Conservation (phyloP, 2,888 invertebrate genomes). For the Megalurothrips usitatus region DNA sequence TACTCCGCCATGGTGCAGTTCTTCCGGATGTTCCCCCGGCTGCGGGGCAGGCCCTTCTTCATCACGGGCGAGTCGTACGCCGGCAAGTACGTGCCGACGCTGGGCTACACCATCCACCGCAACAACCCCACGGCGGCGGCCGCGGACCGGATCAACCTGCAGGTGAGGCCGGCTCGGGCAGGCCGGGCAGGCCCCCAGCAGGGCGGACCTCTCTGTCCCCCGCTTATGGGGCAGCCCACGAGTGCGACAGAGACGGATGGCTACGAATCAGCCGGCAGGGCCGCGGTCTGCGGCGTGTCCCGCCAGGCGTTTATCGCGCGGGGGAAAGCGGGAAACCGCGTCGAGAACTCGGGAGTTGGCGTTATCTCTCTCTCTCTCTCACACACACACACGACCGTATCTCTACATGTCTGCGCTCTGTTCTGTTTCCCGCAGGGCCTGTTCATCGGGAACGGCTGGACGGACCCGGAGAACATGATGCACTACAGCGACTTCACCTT, state of each 20-base stretch:
- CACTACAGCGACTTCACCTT: conserved; percentile 53
- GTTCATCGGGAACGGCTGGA: conserved; percentile 53
- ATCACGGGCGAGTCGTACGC: conserved; percentile 61
- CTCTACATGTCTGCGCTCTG: no score
- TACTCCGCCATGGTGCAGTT: conserved; percentile 55
- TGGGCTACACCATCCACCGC: conserved; percentile 53
- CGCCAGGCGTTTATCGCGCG: no score
- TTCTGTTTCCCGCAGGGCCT: conserved; percentile 44
- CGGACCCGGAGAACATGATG: conserved; percentile 52
- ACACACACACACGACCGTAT: no score
- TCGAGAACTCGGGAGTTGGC: no score
- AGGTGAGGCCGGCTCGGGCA: conserved; percentile 35
- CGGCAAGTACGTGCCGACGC: conserved; percentile 53
- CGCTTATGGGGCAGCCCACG: background rate
- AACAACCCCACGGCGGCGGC: conserved; percentile 49
- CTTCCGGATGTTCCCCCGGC: conserved; percentile 55
- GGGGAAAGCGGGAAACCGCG: no score
- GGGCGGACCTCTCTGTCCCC: background rate
- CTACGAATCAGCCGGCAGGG: no score
- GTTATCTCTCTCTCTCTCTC: no score
- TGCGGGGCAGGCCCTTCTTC: conserved; percentile 54
- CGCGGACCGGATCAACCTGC: conserved; percentile 50
- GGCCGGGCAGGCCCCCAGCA: background rate
- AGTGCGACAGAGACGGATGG: background rate
- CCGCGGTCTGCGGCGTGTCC: no score